These are phyloP conservation scores for Lepus europaeus DNA, from an alignment of 2,113 vertebrate species.

Conservation along the genomic window DNA sequence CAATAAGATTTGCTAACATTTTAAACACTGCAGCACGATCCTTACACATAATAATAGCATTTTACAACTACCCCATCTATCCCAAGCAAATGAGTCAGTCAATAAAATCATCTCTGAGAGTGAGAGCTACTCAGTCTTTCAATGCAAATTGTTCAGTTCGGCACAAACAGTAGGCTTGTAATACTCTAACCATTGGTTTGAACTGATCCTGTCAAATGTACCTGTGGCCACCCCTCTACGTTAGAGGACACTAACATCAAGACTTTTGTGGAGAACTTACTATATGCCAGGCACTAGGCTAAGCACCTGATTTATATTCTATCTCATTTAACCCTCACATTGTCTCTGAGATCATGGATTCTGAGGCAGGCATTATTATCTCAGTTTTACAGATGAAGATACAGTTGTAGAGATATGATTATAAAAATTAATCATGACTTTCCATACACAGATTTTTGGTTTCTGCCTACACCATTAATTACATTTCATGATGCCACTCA, in stretches of 20 bases:
- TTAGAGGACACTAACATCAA: not conserved
- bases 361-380: not conserved
- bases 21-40: accelerated
- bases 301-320: not conserved
- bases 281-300: not conserved
- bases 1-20: not conserved
- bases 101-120: not conserved
- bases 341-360: not conserved
- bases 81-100: not conserved
- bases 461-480: slow-evolving; percentile 35
- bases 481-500: slow-evolving; percentile 16
- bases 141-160: not conserved
- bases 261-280: not conserved
- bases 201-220: not conserved
- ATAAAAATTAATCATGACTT: slow-evolving; percentile 22
- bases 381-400: not conserved
- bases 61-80: not conserved
- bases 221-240: not conserved
- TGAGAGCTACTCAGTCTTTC: not conserved
- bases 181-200: not conserved
- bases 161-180: not conserved
- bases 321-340: not conserved
- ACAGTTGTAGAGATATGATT: not conserved
- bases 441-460: not conserved
- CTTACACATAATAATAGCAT: not conserved